These are phyloP conservation scores for Limnephilus marmoratus DNA, from an alignment of 2,888 invertebrate genomes.

Conservation along the genomic window DNA sequence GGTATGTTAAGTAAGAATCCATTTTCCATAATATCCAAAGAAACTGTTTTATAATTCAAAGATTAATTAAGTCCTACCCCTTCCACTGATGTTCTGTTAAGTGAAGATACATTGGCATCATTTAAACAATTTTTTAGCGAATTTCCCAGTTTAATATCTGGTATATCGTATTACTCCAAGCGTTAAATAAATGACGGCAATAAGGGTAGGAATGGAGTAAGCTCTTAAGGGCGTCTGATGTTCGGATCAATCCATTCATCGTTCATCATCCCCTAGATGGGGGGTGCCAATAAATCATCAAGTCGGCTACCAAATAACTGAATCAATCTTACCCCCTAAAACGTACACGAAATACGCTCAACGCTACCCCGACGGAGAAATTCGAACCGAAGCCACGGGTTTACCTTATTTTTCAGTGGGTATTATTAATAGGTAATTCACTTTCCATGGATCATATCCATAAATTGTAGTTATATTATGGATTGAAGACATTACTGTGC, in stretches of 20 bases:
- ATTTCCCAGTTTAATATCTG: constrained; percentile 19
- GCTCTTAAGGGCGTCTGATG: constrained; percentile 8
- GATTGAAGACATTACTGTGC: not conserved
- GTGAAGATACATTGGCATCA: not conserved
- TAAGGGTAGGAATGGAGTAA: constrained; percentile 14
- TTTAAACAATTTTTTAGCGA: not conserved
- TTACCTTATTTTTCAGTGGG: constrained; percentile 13
- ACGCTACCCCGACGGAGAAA: constrained; percentile 11
- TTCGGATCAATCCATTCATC: constrained; percentile 36
- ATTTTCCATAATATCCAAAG: not conserved
- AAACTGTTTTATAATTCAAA: not conserved
- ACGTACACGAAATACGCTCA: not conserved
- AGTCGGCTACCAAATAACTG: constrained; percentile 39
- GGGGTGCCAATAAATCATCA: constrained; percentile 33
- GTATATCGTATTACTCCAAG: not conserved
- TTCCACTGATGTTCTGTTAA: not conserved
- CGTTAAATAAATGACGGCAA: constrained; percentile 36
- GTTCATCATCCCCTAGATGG: constrained; percentile 30
- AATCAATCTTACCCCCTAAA: constrained; percentile 34
- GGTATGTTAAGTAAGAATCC: not conserved
- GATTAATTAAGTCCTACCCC: not conserved
- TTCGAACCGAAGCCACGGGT: constrained; percentile 1
- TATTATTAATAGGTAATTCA: constrained; percentile 15
- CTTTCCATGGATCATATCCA: not conserved
- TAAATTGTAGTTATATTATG: not conserved